These are phyloP conservation scores for Hylaeus volcanicus DNA, from an alignment of 1,140 invertebrate genomes.

Conservation along the genomic window DNA sequence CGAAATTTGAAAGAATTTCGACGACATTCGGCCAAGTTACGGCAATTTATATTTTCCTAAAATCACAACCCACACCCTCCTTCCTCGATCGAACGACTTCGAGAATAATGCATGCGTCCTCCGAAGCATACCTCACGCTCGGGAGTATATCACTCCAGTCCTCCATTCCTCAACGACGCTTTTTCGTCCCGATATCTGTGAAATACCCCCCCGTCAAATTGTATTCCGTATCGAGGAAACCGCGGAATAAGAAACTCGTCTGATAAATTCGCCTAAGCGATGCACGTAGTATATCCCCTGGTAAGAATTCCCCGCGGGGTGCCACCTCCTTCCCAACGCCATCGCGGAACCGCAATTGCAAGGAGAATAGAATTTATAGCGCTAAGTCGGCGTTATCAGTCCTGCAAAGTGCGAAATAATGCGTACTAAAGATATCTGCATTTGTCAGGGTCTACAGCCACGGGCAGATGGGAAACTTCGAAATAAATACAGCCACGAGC, in stretches of 20 bases:
- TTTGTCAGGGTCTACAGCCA: slow-evolving; percentile 31
- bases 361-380: slow-evolving; percentile 53
- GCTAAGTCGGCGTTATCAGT: slow-evolving; percentile 44
- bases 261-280: slow-evolving; percentile 35
- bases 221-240: slow-evolving; percentile 14
- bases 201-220: slow-evolving; percentile 20
- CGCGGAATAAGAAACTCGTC: slow-evolving; percentile 16
- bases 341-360: background rate
- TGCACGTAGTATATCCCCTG: slow-evolving; percentile 8
- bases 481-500: slow-evolving; percentile 41
- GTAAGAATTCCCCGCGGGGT: background rate
- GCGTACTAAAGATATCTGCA: slow-evolving; percentile 47
- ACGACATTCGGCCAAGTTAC: no score
- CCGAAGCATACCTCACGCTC: background rate
- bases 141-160: background rate
- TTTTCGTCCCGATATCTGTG: background rate
- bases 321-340: background rate
- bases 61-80: background rate
- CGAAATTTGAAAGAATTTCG: background rate
- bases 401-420: slow-evolving; percentile 51
- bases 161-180: background rate
- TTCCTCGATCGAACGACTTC: background rate
- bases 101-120: background rate
- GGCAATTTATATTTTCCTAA: no score
- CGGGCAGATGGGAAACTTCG: slow-evolving; percentile 37